Evolutionary conservation across 1,140 invertebrate species (phyloP).

Genomic region (Drosophila arizonae): DNA sequence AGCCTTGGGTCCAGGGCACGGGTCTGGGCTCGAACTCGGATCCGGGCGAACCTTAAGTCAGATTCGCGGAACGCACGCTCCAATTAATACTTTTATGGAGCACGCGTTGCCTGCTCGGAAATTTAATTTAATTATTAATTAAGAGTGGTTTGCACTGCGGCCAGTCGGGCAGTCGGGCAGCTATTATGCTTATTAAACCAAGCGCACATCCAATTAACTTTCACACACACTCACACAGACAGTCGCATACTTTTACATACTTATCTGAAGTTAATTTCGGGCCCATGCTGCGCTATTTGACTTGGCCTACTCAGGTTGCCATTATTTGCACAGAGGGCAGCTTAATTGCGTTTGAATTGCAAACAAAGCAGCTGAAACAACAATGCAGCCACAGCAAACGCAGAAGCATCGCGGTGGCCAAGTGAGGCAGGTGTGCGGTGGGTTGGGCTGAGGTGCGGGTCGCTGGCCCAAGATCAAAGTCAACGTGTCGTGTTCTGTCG

Average conservation of each 20-base stretch:
- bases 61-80: conserved; percentile 47
- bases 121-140: conserved; percentile 80
- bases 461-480: conserved; percentile 70
- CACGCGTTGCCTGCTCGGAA: conserved; percentile 38
- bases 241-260: conserved; percentile 5
- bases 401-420: conserved; percentile 16
- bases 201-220: conserved; percentile 69
- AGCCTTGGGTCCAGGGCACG: background rate
- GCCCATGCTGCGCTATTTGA: conserved; percentile 39
- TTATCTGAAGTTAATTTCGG: conserved; percentile 42
- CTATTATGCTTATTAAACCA: conserved; percentile 74
- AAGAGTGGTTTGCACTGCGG: conserved; percentile 36
- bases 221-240: conserved; percentile 26
- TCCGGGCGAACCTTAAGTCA: conserved; percentile 38
- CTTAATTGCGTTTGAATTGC: conserved; percentile 67
- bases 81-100: conserved; percentile 73
- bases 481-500: conserved; percentile 69
- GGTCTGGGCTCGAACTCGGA: no score
- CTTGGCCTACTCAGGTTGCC: conserved; percentile 30
- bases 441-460: background rate
- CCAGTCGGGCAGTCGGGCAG: conserved; percentile 1
- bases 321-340: conserved; percentile 44
- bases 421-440: background rate
- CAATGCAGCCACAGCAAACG: conserved; percentile 6
- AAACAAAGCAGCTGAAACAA: conserved; percentile 52